phyloP scores from a whole-genome alignment of 1,140 invertebrate species.

The Heliothis subflexa region DNA sequence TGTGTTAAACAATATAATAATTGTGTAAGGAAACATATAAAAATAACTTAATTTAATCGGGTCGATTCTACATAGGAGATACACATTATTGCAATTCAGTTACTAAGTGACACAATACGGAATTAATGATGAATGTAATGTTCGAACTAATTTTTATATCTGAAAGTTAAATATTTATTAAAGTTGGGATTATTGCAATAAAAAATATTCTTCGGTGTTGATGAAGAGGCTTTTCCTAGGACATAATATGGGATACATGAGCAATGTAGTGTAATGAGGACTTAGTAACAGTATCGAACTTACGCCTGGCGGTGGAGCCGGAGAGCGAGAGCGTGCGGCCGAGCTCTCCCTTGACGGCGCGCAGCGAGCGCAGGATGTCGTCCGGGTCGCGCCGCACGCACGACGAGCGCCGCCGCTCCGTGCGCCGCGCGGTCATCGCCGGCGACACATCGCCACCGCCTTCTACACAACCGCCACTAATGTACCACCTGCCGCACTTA shows the following conservation, averaged over 20 bases:
- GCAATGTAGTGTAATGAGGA: conserved; percentile 21
- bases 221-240: conserved; percentile 11
- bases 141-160: conserved; percentile 13
- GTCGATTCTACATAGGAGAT: conserved; percentile 20
- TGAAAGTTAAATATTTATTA: conserved; percentile 1
- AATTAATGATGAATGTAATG: conserved; percentile 18
- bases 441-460: conserved; percentile 60
- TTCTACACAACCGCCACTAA: conserved; percentile 50
- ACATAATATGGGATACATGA: not conserved
- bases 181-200: not conserved
- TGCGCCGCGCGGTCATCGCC: conserved; percentile 74
- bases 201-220: not conserved
- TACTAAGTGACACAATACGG: conserved; percentile 4
- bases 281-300: conserved; percentile 57
- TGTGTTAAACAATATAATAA: conserved; percentile 12
- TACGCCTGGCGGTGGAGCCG: conserved; percentile 85
- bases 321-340: conserved; percentile 92
- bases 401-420: conserved; percentile 91
- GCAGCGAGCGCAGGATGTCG: conserved; percentile 92
- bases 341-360: conserved; percentile 92
- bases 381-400: conserved; percentile 93
- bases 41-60: conserved; percentile 33
- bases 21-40: conserved; percentile 35
- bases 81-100: conserved; percentile 26
- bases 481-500: conserved; percentile 15